Percentiles rank a stretch among this genome's conserved stretches.
Conservation (phyloP, 2,113 vertebrate species). For the Scartelaos histophorus region DNA sequence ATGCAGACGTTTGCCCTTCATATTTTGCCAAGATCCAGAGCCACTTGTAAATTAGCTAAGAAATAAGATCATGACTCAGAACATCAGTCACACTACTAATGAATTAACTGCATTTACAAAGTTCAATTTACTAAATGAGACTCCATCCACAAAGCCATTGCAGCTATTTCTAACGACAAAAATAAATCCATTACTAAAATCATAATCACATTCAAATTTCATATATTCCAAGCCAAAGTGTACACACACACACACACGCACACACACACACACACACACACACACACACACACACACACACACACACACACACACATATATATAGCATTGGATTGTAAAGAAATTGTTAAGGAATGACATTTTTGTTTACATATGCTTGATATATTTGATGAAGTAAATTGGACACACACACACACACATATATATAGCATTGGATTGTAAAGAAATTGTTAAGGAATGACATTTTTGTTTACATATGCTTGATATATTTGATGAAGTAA, state of each 20-base stretch:
- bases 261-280: no score
- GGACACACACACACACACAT: no score
- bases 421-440: not conserved
- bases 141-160: not conserved
- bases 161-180: not conserved
- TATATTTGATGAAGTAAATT: no score
- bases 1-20: constrained; percentile 1
- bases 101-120: not conserved
- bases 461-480: not conserved
- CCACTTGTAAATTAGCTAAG: not conserved
- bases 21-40: not conserved
- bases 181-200: not conserved
- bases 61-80: not conserved
- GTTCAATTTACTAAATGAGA: not conserved
- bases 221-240: not conserved
- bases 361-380: not conserved
- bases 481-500: not conserved
- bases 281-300: no score
- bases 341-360: not conserved
- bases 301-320: no score
- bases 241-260: no score
- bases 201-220: not conserved
- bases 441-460: not conserved
- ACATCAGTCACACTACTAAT: not conserved
- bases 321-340: not conserved